phyloP scores from a whole-genome alignment of 1,140 invertebrate genomes.

The Drosophila santomea region DNA sequence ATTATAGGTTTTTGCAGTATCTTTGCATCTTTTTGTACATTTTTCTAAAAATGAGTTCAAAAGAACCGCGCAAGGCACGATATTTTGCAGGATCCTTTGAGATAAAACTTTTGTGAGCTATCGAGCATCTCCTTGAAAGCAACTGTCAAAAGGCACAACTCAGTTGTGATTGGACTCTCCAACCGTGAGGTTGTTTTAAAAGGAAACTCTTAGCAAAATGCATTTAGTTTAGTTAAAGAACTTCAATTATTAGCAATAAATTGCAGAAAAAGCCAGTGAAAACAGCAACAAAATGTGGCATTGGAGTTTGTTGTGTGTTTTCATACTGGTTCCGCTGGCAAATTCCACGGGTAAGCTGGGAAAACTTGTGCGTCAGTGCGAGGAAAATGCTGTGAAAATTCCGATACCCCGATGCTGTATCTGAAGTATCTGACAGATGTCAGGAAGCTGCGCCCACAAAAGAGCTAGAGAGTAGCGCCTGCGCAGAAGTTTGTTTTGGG shows the following conservation, averaged over 20 bases:
- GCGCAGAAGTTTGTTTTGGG: constrained; percentile 72
- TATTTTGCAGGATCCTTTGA: background rate
- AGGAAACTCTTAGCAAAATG: constrained; percentile 34
- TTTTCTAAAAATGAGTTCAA: background rate
- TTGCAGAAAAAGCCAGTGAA: background rate
- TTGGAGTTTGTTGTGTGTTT: constrained; percentile 61
- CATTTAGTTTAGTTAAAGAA: constrained; percentile 4
- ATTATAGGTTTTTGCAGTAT: too few species aligned
- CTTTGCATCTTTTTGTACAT: too few species aligned
- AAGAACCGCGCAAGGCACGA: background rate
- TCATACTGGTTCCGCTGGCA: constrained; percentile 61
- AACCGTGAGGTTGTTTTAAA: constrained; percentile 37
- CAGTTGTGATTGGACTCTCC: constrained; percentile 47
- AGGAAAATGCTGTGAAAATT: constrained; percentile 61
- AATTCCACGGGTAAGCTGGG: constrained; percentile 68
- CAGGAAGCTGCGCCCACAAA: constrained; percentile 43
- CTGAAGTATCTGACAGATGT: constrained; percentile 38
- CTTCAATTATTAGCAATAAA: constrained; percentile 2
- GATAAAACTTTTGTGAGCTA: background rate
- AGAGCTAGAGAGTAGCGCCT: constrained; percentile 40
- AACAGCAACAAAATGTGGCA: constrained; percentile 53
- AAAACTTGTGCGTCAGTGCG: background rate
- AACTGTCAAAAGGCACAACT: constrained; percentile 23
- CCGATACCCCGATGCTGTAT: constrained; percentile 70
- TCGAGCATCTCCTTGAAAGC: constrained; percentile 10